phyloP scores from a whole-genome alignment of 2,888 invertebrate species.

The Drepana falcataria region DNA sequence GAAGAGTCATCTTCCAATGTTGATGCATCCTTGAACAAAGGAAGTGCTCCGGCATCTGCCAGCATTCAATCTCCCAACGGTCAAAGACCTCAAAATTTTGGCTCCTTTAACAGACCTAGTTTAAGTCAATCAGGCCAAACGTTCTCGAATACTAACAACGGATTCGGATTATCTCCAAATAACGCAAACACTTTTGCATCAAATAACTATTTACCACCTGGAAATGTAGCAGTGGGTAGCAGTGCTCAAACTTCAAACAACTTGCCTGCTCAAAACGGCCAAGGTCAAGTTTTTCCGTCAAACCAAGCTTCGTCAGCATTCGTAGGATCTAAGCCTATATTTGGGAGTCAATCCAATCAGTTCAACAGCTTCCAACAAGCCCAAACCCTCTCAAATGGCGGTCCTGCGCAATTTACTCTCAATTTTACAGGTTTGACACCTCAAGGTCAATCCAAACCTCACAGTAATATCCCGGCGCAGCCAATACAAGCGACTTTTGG shows the following conservation, averaged over 20 bases:
- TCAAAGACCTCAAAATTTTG: background rate
- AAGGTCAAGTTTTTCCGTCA: constrained; percentile 3
- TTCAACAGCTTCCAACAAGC: constrained; percentile 15
- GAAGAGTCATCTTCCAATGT: constrained; percentile 5
- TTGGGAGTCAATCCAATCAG: constrained; percentile 9
- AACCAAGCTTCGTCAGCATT: constrained; percentile 3
- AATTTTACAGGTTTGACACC: constrained; percentile 7
- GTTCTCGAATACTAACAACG: constrained; percentile 2
- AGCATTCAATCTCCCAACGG: background rate
- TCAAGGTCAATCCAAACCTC: constrained; percentile 2
- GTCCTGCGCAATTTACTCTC: constrained; percentile 3
- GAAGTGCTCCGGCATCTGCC: background rate
- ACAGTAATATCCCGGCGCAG: background rate
- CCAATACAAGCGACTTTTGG: constrained; percentile 15
- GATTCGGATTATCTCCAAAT: constrained; percentile 11
- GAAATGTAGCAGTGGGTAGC: constrained; percentile 14
- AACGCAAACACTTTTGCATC: constrained; percentile 20
- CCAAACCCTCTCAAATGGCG: constrained; percentile 6
- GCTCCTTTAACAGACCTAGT: constrained; percentile 2
- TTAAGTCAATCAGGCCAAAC: background rate
- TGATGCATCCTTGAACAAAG: background rate
- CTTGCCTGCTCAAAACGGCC: constrained; percentile 8
- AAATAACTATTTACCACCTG: constrained; percentile 37
- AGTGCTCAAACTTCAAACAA: constrained; percentile 9
- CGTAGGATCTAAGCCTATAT: constrained; percentile 4